phyloP scores from a whole-genome alignment of 2,797 vertebrate species.

The Bradypus variegatus region DNA sequence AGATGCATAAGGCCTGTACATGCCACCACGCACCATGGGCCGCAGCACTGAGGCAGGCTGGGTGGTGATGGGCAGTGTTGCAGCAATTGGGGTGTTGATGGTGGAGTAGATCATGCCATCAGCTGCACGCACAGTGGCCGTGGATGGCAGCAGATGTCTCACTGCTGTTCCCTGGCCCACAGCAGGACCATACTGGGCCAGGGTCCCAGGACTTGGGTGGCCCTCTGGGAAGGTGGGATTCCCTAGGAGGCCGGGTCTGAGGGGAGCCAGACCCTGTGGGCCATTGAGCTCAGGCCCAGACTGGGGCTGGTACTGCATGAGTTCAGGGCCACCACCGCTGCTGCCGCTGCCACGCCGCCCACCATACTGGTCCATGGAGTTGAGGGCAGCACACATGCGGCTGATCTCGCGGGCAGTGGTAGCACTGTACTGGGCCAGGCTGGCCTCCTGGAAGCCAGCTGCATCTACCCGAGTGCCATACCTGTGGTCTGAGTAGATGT shows the following conservation, averaged over 20 bases:
- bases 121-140: conserved; percentile 84
- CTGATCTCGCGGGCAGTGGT: conserved; percentile 98
- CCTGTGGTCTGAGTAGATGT: conserved; percentile 91
- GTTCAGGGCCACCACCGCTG: conserved; percentile 74
- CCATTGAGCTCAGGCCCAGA: conserved; percentile 74
- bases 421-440: conserved; percentile 95
- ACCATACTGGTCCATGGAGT: conserved; percentile 94
- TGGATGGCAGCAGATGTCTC: conserved; percentile 88
- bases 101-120: conserved; percentile 99
- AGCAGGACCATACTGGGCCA: conserved; percentile 77
- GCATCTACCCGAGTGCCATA: conserved; percentile 80
- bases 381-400: conserved; percentile 97
- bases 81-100: conserved; percentile 97
- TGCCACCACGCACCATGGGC: conserved; percentile 86
- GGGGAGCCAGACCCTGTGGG: conserved; percentile 82
- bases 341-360: conserved; percentile 77
- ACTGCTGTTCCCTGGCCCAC: conserved; percentile 83
- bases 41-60: conserved; percentile 89
- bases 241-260: conserved; percentile 86
- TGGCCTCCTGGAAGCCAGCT: conserved; percentile 87
- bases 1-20: conserved; percentile 88
- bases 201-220: conserved; percentile 83
- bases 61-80: conserved; percentile 98
- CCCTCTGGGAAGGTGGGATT: conserved; percentile 84
- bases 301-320: conserved; percentile 81